These are phyloP conservation scores for Tinea pellionella DNA, from an alignment of 2,888 invertebrate species.

Conservation along the genomic window DNA sequence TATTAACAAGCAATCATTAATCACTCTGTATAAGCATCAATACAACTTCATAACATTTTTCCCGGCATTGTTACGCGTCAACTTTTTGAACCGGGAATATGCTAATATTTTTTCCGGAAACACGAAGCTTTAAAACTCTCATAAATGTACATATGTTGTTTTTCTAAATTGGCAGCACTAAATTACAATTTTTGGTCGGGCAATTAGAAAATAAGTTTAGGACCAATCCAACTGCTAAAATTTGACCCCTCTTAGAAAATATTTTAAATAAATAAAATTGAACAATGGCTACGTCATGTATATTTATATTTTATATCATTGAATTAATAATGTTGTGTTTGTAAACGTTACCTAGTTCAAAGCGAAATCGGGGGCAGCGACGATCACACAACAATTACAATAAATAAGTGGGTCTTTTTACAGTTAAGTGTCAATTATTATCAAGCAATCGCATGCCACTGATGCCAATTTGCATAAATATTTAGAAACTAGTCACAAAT, in stretches of 20 bases:
- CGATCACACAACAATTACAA: slow-evolving; percentile 7
- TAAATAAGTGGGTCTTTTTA: slow-evolving; percentile 26
- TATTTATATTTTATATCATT: background rate
- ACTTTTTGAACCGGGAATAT: slow-evolving; percentile 27
- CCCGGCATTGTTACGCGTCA: slow-evolving; percentile 25
- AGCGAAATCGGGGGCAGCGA: slow-evolving; percentile 6
- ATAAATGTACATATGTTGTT: background rate
- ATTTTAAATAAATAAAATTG: too few relatives aligned
- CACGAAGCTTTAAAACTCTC: background rate
- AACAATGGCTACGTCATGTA: too few relatives aligned
- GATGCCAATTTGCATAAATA: slow-evolving; percentile 25
- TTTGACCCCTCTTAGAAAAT: background rate
- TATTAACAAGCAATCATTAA: slow-evolving; percentile 47
- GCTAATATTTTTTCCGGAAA: slow-evolving; percentile 23
- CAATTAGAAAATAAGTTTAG: background rate
- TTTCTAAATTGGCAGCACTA: background rate
- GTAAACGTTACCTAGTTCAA: slow-evolving; percentile 1
- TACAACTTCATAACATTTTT: slow-evolving; percentile 34
- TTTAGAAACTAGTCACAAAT: slow-evolving; percentile 13
- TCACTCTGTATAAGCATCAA: slow-evolving; percentile 35
- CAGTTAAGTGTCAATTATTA: slow-evolving; percentile 40
- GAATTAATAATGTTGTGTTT: background rate
- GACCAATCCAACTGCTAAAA: background rate
- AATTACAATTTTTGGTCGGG: background rate
- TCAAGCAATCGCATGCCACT: slow-evolving; percentile 30